phyloP scores from a whole-genome alignment of 1,140 invertebrate genomes.

The Coptotermes formosanus region DNA sequence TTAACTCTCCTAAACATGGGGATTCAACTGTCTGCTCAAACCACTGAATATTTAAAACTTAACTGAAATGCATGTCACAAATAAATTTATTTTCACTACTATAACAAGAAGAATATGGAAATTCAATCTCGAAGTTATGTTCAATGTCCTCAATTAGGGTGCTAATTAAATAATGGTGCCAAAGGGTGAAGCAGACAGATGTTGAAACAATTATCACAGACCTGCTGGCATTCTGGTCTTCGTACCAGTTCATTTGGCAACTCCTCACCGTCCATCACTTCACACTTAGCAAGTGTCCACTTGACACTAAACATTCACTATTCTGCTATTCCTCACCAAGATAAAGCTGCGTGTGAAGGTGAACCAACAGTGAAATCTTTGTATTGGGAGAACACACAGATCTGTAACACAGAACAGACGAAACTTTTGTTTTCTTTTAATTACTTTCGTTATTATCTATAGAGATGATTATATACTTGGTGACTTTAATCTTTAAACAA shows the following conservation, averaged over 20 bases:
- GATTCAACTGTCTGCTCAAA: background rate
- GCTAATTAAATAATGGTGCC: background rate
- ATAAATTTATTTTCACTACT: background rate
- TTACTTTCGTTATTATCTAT: too few relatives aligned
- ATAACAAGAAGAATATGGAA: background rate
- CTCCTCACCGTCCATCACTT: background rate
- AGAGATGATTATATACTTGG: too few relatives aligned
- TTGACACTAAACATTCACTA: background rate
- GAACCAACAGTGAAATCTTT: constrained; percentile 81
- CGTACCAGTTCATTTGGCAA: background rate
- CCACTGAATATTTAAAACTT: background rate
- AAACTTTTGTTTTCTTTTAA: too few relatives aligned
- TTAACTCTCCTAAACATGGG: too few relatives aligned
- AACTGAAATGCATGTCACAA: background rate
- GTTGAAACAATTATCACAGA: background rate
- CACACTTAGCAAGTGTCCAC: background rate
- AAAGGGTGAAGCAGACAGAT: background rate
- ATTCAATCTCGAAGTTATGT: background rate
- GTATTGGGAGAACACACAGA: constrained; percentile 86
- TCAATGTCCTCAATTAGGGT: background rate
- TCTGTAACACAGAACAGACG: constrained; percentile 57
- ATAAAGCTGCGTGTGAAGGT: constrained; percentile 53
- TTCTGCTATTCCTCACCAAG: constrained; percentile 43
- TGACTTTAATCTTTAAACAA: too few relatives aligned
- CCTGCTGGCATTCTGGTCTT: background rate